phyloP scores from a whole-genome alignment of 1,140 invertebrate species.

The Carposina sasakii region DNA sequence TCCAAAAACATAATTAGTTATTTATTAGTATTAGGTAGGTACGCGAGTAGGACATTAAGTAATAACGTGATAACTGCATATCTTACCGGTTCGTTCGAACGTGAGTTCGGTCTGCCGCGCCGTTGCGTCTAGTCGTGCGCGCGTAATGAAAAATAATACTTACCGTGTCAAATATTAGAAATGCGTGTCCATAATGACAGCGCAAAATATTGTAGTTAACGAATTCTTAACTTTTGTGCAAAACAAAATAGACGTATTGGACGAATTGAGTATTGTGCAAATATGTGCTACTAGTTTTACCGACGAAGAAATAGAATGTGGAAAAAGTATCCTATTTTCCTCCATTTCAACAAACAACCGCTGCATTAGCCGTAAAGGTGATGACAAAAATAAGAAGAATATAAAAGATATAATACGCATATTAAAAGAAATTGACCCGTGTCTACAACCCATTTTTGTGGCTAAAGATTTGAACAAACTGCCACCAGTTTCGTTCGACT shows the following conservation, averaged over 20 bases:
- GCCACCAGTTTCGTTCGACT: constrained; percentile 9
- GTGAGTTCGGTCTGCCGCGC: too few species aligned
- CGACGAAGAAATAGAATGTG: background rate
- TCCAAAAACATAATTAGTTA: too few species aligned
- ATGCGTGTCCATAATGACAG: too few species aligned
- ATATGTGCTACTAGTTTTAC: background rate
- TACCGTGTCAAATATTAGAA: too few species aligned
- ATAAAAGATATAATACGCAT: background rate
- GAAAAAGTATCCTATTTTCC: background rate
- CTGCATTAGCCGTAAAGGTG: background rate
- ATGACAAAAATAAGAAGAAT: background rate
- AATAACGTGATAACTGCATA: too few species aligned
- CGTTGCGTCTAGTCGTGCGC: too few species aligned
- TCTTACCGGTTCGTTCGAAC: too few species aligned
- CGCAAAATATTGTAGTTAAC: constrained; percentile 2
- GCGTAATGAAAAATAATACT: too few species aligned
- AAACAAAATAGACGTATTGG: constrained; percentile 1
- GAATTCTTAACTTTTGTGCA: constrained; percentile 5
- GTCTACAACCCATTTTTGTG: constrained; percentile 7
- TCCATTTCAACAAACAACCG: background rate
- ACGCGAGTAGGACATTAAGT: too few species aligned
- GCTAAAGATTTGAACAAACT: constrained; percentile 12
- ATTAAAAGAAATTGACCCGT: constrained; percentile 10
- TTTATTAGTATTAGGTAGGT: too few species aligned
- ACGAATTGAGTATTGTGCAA: background rate